Percentiles rank a stretch among this genome's conserved stretches.
phyloP scores from a whole-genome alignment of 2,888 invertebrate species.

The Synergus laeviventris region DNA sequence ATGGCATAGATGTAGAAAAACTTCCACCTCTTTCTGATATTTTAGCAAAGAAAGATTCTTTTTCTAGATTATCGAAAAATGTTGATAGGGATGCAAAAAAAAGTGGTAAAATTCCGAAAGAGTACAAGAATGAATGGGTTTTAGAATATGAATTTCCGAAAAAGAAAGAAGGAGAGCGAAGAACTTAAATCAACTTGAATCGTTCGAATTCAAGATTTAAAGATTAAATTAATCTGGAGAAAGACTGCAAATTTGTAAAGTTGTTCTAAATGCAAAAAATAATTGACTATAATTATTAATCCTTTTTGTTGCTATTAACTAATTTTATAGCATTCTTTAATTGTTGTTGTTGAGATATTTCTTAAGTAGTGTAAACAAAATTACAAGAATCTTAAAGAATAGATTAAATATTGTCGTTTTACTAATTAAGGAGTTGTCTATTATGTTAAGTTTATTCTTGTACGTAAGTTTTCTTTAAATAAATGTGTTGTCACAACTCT shows the following conservation, averaged over 20 bases:
- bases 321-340: background rate
- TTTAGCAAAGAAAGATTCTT: constrained; percentile 47
- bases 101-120: constrained; percentile 76
- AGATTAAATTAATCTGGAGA: background rate
- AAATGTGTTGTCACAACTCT: background rate
- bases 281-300: background rate
- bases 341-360: background rate
- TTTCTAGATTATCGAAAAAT: constrained; percentile 68
- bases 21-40: constrained; percentile 48
- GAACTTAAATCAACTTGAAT: background rate
- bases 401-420: background rate
- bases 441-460: background rate
- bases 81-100: constrained; percentile 75
- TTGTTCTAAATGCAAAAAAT: background rate
- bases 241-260: background rate
- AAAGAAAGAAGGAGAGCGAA: constrained; percentile 39
- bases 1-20: constrained; percentile 35
- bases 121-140: constrained; percentile 78
- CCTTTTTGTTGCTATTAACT: too few relatives aligned
- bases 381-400: background rate
- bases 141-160: constrained; percentile 78
- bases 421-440: background rate
- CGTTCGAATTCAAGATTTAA: background rate
- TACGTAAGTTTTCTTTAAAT: background rate
- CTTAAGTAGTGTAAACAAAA: background rate